These are phyloP conservation scores for Alcedo quadribrachys DNA, from an alignment of 2,797 vertebrate species.

Conservation along the genomic window DNA sequence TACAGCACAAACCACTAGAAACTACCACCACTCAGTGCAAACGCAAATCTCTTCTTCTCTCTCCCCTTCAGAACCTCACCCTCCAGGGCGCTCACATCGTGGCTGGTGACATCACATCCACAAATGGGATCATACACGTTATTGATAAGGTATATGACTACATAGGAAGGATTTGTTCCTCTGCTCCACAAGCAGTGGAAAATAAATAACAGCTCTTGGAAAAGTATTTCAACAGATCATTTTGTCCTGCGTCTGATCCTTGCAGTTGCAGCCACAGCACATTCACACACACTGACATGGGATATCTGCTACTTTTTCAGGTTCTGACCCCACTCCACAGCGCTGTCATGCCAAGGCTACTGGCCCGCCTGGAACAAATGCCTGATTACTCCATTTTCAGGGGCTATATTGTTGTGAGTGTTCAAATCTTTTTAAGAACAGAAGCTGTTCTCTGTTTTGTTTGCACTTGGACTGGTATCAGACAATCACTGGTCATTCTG, in stretches of 20 bases:
- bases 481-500: not conserved
- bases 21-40: rapidly evolving
- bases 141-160: constrained; percentile 83
- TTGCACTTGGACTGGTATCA: not conserved
- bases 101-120: constrained; percentile 81
- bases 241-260: not conserved
- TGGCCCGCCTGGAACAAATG: constrained; percentile 82
- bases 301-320: constrained; percentile 70
- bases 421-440: not conserved
- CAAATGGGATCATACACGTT: constrained; percentile 91
- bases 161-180: not conserved
- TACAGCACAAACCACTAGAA: not conserved
- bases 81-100: constrained; percentile 84
- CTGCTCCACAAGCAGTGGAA: not conserved
- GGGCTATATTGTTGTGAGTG: constrained; percentile 82
- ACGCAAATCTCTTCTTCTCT: not conserved
- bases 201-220: not conserved
- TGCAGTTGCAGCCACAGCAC: not conserved
- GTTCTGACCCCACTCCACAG: constrained; percentile 85
- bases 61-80: constrained; percentile 76
- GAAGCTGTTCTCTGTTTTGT: not conserved
- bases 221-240: not conserved
- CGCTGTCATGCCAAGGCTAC: constrained; percentile 80
- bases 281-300: not conserved
- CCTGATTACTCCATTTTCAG: constrained; percentile 89